These are phyloP conservation scores for Bombus balteatus DNA, from an alignment of 1,140 invertebrate genomes.

Conservation along the genomic window DNA sequence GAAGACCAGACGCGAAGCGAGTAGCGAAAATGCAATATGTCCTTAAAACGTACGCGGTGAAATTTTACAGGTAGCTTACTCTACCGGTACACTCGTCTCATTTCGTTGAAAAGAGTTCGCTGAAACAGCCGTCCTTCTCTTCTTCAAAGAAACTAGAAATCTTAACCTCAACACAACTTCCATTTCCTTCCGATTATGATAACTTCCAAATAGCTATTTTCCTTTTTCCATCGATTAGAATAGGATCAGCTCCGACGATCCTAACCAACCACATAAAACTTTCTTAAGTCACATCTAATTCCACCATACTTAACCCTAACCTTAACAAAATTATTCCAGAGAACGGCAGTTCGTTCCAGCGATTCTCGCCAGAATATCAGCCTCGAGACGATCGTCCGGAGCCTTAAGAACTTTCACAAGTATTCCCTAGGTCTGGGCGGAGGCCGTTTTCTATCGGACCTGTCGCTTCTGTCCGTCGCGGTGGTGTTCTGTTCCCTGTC, in stretches of 20 bases:
- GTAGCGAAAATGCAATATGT: constrained; percentile 30
- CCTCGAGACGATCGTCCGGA: constrained; percentile 30
- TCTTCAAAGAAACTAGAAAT: neutral
- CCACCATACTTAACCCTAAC: too few relatives aligned
- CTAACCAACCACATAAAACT: too few relatives aligned
- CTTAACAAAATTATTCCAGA: neutral
- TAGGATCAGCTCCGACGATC: neutral
- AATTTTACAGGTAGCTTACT: constrained; percentile 15
- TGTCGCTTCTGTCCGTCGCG: constrained; percentile 63
- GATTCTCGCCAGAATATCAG: constrained; percentile 1
- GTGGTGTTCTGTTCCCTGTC: constrained; percentile 68
- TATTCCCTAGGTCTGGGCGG: constrained; percentile 79
- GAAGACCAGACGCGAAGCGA: constrained; percentile 48
- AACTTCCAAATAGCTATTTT: neutral
- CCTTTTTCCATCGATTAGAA: neutral
- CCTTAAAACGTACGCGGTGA: constrained; percentile 29
- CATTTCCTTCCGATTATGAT: neutral
- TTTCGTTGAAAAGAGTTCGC: constrained; percentile 30
- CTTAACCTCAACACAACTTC: neutral
- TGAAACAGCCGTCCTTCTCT: neutral
- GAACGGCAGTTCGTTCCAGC: neutral
- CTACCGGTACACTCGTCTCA: neutral
- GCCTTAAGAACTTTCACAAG: constrained; percentile 78
- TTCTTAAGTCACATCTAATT: too few relatives aligned
- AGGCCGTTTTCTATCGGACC: constrained; percentile 77